Percentiles rank a stretch among this genome's conserved stretches.
These are phyloP conservation scores for Andrena trimmerana DNA, from an alignment of 2,888 invertebrate species.

Conservation along the genomic window DNA sequence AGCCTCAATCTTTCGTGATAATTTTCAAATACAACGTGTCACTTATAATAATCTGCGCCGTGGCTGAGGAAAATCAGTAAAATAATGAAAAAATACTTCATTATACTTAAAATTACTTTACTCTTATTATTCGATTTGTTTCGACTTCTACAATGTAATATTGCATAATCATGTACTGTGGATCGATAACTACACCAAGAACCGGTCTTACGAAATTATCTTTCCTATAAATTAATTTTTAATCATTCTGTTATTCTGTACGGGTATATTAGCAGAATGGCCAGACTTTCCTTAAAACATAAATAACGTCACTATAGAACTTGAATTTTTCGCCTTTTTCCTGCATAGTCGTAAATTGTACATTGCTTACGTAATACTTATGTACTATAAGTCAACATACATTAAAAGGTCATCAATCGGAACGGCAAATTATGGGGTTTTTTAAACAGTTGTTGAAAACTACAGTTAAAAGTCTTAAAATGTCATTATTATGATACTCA, in stretches of 20 bases:
- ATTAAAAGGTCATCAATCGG: conserved; percentile 35
- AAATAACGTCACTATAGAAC: background rate
- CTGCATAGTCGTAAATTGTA: background rate
- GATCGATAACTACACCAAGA: background rate
- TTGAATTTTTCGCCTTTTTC: background rate
- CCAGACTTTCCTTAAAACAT: background rate
- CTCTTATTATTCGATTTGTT: too few relatives aligned
- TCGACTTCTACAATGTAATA: too few relatives aligned
- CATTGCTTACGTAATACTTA: background rate
- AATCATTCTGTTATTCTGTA: background rate
- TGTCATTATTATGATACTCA: background rate
- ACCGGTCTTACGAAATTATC: background rate
- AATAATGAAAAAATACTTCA: too few relatives aligned
- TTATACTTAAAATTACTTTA: too few relatives aligned
- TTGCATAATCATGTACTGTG: too few relatives aligned
- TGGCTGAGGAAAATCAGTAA: too few relatives aligned
- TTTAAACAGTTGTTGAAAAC: conserved; percentile 9
- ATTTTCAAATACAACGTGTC: too few relatives aligned
- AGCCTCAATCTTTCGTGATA: too few relatives aligned
- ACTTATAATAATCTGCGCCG: too few relatives aligned
- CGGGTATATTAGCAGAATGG: background rate
- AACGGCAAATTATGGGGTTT: background rate
- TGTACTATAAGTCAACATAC: background rate
- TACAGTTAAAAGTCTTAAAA: background rate
- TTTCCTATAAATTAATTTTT: background rate